Conservation (phyloP, 2,797 vertebrate genomes). For the Chloroceryle inda region DNA sequence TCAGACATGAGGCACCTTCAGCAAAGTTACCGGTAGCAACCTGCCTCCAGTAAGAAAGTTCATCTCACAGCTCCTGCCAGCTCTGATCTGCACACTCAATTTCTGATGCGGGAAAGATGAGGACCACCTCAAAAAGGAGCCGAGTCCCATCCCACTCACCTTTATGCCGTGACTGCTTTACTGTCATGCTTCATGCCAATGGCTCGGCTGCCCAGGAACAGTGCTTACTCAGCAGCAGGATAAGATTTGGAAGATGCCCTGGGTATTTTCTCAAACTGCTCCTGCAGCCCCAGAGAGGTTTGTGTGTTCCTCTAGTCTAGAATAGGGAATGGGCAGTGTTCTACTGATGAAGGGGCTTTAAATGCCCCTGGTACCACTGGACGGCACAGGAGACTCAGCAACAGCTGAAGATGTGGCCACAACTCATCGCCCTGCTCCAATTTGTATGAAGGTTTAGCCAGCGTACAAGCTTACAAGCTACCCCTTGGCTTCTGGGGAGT, state of each 20-base stretch:
- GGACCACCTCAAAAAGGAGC: neutral
- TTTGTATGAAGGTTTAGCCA: neutral
- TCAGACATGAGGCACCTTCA: neutral
- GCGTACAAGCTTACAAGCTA: neutral
- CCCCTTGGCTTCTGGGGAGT: neutral
- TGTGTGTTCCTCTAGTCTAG: neutral
- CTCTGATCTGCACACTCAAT: neutral
- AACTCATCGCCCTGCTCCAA: slow-evolving; percentile 23
- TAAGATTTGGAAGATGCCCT: neutral
- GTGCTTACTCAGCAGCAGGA: neutral
- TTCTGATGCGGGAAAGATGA: neutral
- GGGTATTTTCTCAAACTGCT: neutral
- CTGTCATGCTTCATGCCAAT: neutral
- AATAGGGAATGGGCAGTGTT: neutral
- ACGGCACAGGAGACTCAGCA: neutral
- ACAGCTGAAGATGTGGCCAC: slow-evolving; percentile 57
- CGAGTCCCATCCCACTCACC: neutral
- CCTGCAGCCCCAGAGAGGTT: neutral
- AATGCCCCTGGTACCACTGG: neutral
- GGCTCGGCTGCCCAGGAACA: neutral
- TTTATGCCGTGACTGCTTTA: neutral
- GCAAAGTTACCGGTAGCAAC: neutral
- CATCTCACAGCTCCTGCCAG: neutral
- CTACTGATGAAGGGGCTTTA: neutral
- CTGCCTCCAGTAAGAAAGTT: neutral